Evolutionary conservation across 2,888 invertebrate species (phyloP).

Genomic region (Cistogaster globosa): DNA sequence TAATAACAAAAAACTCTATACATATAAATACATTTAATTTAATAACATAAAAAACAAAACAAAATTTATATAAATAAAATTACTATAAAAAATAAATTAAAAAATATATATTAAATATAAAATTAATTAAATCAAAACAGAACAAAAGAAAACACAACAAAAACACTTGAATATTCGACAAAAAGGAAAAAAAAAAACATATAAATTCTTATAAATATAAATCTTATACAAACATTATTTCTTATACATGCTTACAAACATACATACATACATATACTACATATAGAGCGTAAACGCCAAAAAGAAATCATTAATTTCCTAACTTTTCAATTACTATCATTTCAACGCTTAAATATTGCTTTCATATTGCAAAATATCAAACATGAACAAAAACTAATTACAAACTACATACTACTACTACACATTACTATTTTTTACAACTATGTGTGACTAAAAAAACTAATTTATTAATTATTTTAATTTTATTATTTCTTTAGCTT

Average conservation of each 20-base stretch:
- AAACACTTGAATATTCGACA: constrained; percentile 64
- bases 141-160: constrained; percentile 51
- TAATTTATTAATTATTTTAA: background rate
- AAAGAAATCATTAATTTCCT: constrained; percentile 2
- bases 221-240: constrained; percentile 44
- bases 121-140: constrained; percentile 78
- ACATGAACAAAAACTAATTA: constrained; percentile 24
- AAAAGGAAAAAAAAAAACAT: constrained; percentile 37
- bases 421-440: constrained; percentile 30
- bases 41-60: constrained; percentile 39
- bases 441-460: constrained; percentile 7
- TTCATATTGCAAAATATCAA: constrained; percentile 10
- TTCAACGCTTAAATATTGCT: background rate
- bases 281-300: background rate
- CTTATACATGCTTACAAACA: constrained; percentile 16
- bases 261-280: background rate
- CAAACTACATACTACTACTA: constrained; percentile 17
- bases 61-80: background rate
- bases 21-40: constrained; percentile 65
- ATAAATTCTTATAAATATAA: constrained; percentile 51
- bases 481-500: background rate
- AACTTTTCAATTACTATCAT: background rate
- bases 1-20: constrained; percentile 58
- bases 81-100: constrained; percentile 70
- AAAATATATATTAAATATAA: constrained; percentile 77